A percentile compares a stretch with the other conserved stretches of the same genome.
Evolutionary conservation across 2,113 vertebrate species (phyloP).

Genomic region (Corythaeola cristata): DNA sequence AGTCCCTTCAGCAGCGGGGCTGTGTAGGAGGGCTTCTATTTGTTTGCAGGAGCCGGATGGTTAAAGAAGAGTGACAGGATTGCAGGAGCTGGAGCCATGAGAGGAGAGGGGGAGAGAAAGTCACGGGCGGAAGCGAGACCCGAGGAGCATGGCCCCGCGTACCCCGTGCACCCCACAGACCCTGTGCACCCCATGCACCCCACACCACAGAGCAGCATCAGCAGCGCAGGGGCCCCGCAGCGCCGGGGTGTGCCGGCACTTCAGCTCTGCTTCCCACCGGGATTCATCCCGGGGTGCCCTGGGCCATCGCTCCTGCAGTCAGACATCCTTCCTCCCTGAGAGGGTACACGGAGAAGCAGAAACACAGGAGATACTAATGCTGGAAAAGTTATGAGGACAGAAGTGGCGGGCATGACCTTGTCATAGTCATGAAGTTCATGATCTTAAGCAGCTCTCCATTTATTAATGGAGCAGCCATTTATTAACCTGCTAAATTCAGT

Average conservation of each 20-base stretch:
- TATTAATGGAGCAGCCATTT: slow-evolving; percentile 27
- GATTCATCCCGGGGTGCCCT: background rate
- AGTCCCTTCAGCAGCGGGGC: background rate
- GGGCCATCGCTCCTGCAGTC: rapidly evolving
- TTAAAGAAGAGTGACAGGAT: slow-evolving; percentile 52
- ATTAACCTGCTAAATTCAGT: slow-evolving; percentile 9
- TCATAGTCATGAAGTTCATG: background rate
- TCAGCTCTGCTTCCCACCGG: background rate
- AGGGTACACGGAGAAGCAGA: background rate
- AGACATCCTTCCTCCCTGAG: background rate
- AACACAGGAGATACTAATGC: rapidly evolving
- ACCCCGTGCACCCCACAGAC: rapidly evolving
- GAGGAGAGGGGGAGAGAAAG: background rate
- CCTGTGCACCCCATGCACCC: rapidly evolving
- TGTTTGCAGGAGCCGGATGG: slow-evolving; percentile 58
- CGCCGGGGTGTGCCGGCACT: background rate
- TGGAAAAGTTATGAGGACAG: background rate
- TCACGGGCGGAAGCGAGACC: background rate
- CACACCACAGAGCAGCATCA: rapidly evolving
- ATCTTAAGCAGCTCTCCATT: slow-evolving; percentile 34
- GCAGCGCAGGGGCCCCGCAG: too few species aligned
- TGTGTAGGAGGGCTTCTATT: slow-evolving; percentile 62
- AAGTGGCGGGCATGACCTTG: background rate
- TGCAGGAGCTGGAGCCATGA: background rate
- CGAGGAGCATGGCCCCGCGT: background rate